Conservation (phyloP, 2,797 vertebrate species). For the Rhabdomys pumilio region DNA sequence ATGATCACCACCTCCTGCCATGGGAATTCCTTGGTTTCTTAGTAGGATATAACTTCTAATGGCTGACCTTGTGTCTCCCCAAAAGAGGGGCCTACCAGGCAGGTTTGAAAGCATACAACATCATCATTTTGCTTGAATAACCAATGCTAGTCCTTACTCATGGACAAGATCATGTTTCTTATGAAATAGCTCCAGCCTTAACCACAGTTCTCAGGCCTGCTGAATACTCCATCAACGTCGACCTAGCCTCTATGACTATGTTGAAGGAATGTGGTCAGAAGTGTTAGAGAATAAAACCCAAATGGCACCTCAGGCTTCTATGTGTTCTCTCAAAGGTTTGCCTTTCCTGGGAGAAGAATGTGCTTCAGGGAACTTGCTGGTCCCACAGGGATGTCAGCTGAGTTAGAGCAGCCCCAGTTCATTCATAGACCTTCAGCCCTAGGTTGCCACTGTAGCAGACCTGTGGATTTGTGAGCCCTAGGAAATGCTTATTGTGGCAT, state of each 20-base stretch:
- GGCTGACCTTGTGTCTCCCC: background rate
- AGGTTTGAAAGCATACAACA: slow-evolving; percentile 19
- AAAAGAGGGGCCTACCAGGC: background rate
- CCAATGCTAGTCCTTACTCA: background rate
- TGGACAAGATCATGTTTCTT: background rate
- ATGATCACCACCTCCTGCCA: background rate
- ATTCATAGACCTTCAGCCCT: background rate
- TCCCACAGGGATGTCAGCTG: background rate
- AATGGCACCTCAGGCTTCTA: background rate
- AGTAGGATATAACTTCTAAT: background rate
- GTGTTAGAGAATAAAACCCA: background rate
- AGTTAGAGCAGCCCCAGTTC: background rate
- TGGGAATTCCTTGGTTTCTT: slow-evolving; percentile 18
- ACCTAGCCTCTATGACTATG: background rate
- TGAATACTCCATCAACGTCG: background rate
- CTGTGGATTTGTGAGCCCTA: background rate
- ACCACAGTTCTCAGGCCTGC: background rate
- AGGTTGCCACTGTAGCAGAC: background rate
- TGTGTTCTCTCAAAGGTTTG: background rate
- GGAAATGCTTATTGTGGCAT: background rate
- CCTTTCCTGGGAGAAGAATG: background rate
- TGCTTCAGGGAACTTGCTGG: background rate
- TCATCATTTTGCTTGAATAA: slow-evolving; percentile 8
- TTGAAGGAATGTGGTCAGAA: background rate
- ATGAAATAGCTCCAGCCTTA: background rate